Base-by-base conservation (phyloP, 2,797 vertebrate genomes). In the Liparis tanakae region DNA sequence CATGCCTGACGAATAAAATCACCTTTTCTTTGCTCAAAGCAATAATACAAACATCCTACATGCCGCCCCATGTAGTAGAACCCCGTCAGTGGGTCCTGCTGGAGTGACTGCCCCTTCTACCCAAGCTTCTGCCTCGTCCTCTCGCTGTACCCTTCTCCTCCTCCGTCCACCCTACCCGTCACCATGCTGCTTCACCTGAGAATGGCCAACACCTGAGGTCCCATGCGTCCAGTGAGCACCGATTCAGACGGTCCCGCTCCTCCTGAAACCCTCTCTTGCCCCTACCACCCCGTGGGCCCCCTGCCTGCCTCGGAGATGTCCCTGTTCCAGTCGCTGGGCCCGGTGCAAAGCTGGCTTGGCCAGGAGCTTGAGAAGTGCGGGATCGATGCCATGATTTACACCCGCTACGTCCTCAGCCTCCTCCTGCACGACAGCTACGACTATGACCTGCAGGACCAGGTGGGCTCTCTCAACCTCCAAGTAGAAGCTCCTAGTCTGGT, bases 361-460 rank as follows among this genome's bases (percentile, higher is more conserved):
- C 98, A 99, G 93, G 98, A 99, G 96, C 96, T 99, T 78, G 98
- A 99, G 95, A 99, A 99, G 93, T 99, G 98, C 92, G 98, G 98
- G 95, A 99, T 99, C 63, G 98, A 99, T 91, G 98, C 98, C 91
- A 96, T 99, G 97, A 97, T 99, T 91, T 99, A 99, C 91, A 99
- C 98, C 85, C 96, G 98, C 89, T 99, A 99, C 60, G 96, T 99
- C 91, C 97, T 99, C 91, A 99, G 98, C 92, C 97, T 99, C 87
- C 97, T 99, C 91, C 96, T 99, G 93, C 98, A 99, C 43, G 98
- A 99, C 95, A 98, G 96, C 93, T 99, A 96, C 61, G 98, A 99
- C 94, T 98, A 98, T 70, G 98, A 99, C 92, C 94, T 98, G 91
- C 98, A 99, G 96, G 98, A 99, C 95, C 98, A 99, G 98, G 98